A percentile compares a stretch with the other conserved stretches of the same genome.
These are phyloP conservation scores for Margaritifera margaritifera DNA, from an alignment of 2,888 invertebrate species.

Conservation along the genomic window DNA sequence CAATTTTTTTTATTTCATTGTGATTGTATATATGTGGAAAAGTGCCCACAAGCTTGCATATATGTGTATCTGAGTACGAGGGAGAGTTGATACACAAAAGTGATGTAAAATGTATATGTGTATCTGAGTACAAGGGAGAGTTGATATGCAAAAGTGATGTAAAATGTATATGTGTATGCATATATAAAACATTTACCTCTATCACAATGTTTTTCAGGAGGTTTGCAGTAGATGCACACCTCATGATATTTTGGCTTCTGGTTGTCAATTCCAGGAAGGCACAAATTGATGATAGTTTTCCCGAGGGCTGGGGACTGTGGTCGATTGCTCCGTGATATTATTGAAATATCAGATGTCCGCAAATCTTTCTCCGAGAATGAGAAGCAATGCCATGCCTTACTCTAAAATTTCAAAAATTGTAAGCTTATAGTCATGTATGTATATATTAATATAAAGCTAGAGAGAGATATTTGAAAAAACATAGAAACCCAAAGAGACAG, in stretches of 20 bases:
- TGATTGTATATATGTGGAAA: too few relatives aligned
- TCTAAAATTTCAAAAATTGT: constrained; percentile 19
- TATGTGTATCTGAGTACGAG: too few relatives aligned
- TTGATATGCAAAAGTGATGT: too few relatives aligned
- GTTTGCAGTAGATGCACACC: constrained; percentile 54
- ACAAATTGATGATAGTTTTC: constrained; percentile 51
- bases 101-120: too few relatives aligned
- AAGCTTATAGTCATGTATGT: neutral
- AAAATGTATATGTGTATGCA: too few relatives aligned
- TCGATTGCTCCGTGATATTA: constrained; percentile 49
- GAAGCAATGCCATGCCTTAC: constrained; percentile 60
- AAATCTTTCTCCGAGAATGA: constrained; percentile 50
- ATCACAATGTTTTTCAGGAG: constrained; percentile 49
- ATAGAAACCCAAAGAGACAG: too few relatives aligned
- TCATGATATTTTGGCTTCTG: constrained; percentile 31
- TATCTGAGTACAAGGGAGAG: too few relatives aligned
- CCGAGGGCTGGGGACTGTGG: constrained; percentile 47
- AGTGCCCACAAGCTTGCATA: too few relatives aligned
- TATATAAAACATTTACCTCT: constrained; percentile 34
- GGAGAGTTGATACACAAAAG: too few relatives aligned
- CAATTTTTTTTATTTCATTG: too few relatives aligned
- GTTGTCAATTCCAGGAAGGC: constrained; percentile 37
- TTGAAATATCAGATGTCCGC: constrained; percentile 47
- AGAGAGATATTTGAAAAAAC: too few relatives aligned
- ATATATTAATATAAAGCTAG: neutral